Base-by-base conservation (phyloP, 2,888 invertebrate species). In the Neoaliturus tenellus region DNA sequence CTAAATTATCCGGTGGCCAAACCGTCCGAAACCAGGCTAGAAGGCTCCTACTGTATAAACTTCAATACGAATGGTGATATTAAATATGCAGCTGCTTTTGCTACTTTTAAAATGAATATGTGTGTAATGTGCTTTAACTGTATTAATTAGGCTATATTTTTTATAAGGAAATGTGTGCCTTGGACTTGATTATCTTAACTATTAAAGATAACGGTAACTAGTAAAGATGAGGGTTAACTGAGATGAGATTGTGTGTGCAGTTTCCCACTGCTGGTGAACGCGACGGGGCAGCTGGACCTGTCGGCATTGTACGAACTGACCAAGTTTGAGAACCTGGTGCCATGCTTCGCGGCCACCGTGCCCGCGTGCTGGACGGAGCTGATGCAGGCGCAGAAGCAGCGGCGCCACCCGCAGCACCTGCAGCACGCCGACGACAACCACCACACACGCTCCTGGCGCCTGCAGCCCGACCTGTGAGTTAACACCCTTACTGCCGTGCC, bases 281-380 rank as follows among this genome's bases (percentile, higher is more conserved):
- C 90, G 67, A 88, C 89, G 51, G 88, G 89, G 2, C 87, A 91
- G 55, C 87, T 91, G 55, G 89, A 89, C n/a, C 86, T 89, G 39
- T 89, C 90, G 28, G 89, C 88, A 17, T 91, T 98, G 80, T 94
- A 96, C 88, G 93, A 94, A 55, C 90, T 98, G 83, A 96, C 96
- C 1, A 94, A 95, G 86, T 96, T 96, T 88, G 96, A 96, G 88
- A 93, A 93, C 85, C 90, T 94, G 83, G 93, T 93, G 87, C 93
- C 93, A 0, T 91, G 94, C 0, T 98, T 97, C 90, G 95, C 96
- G 81, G 97, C 97, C 0, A 97, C 97, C 20, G 97, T 98, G 2
- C 97, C 98, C 0, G 95, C 97, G 3, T 98, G 98, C 90, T 98
- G 98, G 98, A 96, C 95, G 86, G 98, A 98, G 90, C 93, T 98